These are phyloP conservation scores for Crocodylus rhombifer DNA, from an alignment of 2,797 vertebrate genomes.

Conservation along the genomic window DNA sequence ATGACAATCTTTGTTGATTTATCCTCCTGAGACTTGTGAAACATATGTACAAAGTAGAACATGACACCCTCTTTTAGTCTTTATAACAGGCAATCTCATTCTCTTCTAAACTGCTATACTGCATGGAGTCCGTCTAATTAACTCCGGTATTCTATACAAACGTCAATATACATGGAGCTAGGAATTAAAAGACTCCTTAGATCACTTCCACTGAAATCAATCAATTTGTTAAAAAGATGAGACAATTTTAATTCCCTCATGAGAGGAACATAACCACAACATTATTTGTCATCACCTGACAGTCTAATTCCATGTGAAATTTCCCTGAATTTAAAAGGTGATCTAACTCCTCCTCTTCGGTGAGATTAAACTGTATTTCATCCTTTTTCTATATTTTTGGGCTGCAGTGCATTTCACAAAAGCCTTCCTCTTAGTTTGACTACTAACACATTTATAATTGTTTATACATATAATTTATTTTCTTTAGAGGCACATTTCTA, in stretches of 20 bases:
- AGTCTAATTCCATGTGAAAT: too few species aligned
- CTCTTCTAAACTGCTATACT: conserved; percentile 32
- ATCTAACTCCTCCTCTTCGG: background rate
- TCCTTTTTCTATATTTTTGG: background rate
- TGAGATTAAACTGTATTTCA: background rate
- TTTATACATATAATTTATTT: too few species aligned
- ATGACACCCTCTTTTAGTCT: conserved; percentile 17
- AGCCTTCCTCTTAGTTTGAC: background rate
- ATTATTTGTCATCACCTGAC: too few species aligned
- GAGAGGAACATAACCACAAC: background rate
- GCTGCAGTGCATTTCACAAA: background rate
- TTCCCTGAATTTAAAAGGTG: conserved; percentile 7
- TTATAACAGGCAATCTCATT: background rate
- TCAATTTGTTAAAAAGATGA: conserved; percentile 33
- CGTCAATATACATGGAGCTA: conserved; percentile 43
- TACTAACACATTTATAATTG: background rate
- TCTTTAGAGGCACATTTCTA: too few species aligned
- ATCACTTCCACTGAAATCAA: conserved; percentile 52
- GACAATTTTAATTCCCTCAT: conserved; percentile 9
- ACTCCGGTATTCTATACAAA: conserved; percentile 44
- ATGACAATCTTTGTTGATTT: conserved; percentile 39
- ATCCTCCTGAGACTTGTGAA: conserved; percentile 24
- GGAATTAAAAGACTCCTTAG: conserved; percentile 40
- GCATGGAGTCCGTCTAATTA: conserved; percentile 67
- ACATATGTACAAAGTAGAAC: background rate